Percentiles rank a stretch among this genome's conserved stretches.
These are phyloP conservation scores for Heterohyrax brucei DNA, from an alignment of 2,797 vertebrate species.

Conservation along the genomic window DNA sequence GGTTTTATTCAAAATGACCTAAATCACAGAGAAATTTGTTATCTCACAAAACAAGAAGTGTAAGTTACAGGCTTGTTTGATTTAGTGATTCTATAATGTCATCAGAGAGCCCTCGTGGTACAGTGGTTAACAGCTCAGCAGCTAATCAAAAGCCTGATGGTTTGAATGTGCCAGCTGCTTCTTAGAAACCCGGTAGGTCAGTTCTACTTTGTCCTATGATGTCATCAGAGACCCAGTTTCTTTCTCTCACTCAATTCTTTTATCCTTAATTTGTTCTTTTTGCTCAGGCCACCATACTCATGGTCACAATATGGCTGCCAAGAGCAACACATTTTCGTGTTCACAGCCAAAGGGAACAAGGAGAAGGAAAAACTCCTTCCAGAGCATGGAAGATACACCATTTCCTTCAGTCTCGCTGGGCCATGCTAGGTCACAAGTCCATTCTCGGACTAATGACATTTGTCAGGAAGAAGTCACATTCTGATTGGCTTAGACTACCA, in stretches of 20 bases:
- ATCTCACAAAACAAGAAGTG: slow-evolving; percentile 6
- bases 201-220: not conserved
- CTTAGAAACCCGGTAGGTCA: too few relatives aligned
- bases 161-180: too few relatives aligned
- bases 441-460: not conserved
- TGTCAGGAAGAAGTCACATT: not conserved
- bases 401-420: not conserved
- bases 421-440: not conserved
- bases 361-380: not conserved
- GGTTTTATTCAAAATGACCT: not conserved
- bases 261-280: not conserved
- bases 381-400: not conserved
- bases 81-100: not conserved
- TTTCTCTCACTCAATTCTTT: not conserved
- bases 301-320: not conserved
- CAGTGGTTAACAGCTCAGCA: too few relatives aligned
- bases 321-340: not conserved
- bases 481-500: not conserved
- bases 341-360: not conserved
- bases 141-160: too few relatives aligned
- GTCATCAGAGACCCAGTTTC: not conserved
- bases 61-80: not conserved
- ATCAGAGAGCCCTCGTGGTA: too few relatives aligned
- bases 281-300: not conserved
- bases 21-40: not conserved